Evolutionary conservation across 2,797 vertebrate species (phyloP), one percentile per base, ranked within the genome.

Genomic region (Phrynocephalus guinanensis): DNA sequence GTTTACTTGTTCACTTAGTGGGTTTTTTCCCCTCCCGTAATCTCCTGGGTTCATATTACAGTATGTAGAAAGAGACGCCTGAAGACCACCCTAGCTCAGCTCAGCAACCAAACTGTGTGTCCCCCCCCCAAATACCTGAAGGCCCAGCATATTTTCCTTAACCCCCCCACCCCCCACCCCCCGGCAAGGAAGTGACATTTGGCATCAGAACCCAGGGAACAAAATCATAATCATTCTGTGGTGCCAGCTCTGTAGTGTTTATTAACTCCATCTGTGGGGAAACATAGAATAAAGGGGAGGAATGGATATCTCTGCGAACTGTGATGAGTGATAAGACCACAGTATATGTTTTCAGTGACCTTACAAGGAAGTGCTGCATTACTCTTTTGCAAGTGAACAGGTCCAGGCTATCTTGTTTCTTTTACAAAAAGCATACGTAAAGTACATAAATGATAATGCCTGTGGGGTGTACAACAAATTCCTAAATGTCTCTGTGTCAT

Each of bases 1-100:
- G n/a, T 83, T 75, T 84, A 83, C 88, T 86, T 89, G 3, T 90
- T 91, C 92, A 84, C 75, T 88, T 88, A 89, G 48, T 89, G 87
- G 38, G n/a, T 92, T 82, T 52, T 91, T 77, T 87, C 88, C 26
- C 88, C 26, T 79, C 56, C 48, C 90, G 87, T 63, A 70, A 75
- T 50, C 20, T 87, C 89, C 30, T 63, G 82, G 28, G 91, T 93
- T 90, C 84, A 84, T 30, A 60, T 87, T 84, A 70, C 63, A 80
- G 60, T 75, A 1, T 0, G 0, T 70, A 83, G 87, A 71, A 88
- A 85, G 63, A 91, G 70, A 73, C 85, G 91, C 79, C 81, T 87
- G 90, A 86, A 84, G 88, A 81, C 86, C 48, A 79, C 44, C 89
- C 89, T 33, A 80, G 78, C 79, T 87, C 85, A 79, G 0, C 0